phyloP scores from a whole-genome alignment of 2,888 invertebrate genomes.

The Cyrtodaria siliqua region DNA sequence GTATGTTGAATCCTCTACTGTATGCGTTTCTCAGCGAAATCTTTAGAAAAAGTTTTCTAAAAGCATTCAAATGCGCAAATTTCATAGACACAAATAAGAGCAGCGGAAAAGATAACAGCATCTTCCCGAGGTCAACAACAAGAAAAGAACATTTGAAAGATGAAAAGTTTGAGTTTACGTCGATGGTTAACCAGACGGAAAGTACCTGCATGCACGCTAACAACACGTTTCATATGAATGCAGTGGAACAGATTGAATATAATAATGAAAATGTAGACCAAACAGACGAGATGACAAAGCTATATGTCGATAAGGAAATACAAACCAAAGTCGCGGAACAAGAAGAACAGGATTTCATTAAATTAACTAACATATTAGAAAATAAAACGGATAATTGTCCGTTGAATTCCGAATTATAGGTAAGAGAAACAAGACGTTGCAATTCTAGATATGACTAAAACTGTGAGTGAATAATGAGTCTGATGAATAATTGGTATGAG shows the following conservation, averaged over 20 bases:
- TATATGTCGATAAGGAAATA: conserved; percentile 63
- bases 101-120: conserved; percentile 73
- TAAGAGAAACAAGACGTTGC: too few species aligned
- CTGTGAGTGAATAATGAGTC: too few species aligned
- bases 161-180: conserved; percentile 68
- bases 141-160: conserved; percentile 53
- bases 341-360: conserved; percentile 9
- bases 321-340: conserved; percentile 52
- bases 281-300: conserved; percentile 7
- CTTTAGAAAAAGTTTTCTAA: conserved; percentile 84
- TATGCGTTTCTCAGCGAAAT: conserved; percentile 85
- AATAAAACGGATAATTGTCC: too few species aligned
- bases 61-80: conserved; percentile 83
- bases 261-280: conserved; percentile 21
- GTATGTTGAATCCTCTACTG: conserved; percentile 84
- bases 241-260: neutral
- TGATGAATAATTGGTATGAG: too few species aligned
- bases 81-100: conserved; percentile 72
- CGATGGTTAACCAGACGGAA: conserved; percentile 63
- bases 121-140: conserved; percentile 72
- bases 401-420: too few species aligned
- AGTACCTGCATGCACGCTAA: conserved; percentile 52
- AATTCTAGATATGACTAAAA: too few species aligned
- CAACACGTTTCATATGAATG: conserved; percentile 34
- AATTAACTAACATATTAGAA: neutral